Evolutionary conservation across 2,113 vertebrate species (phyloP).

Genomic region (Amazona vittata): DNA sequence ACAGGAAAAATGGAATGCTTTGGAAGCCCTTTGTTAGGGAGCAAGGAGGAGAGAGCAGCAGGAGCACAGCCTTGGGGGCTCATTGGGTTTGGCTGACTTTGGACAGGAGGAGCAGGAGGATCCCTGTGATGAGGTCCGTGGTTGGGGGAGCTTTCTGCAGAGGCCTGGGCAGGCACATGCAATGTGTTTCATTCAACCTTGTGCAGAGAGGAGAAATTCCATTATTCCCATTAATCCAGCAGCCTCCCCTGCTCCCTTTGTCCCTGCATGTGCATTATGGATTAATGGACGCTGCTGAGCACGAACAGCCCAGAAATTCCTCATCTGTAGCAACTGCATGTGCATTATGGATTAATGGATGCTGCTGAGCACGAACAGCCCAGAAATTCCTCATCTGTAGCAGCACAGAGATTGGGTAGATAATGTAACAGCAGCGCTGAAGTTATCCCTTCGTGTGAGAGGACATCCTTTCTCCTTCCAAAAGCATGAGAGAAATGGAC

Average conservation of each 20-base stretch:
- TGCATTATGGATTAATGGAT: neutral
- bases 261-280: neutral
- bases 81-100: neutral
- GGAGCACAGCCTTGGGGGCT: fast-evolving
- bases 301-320: neutral
- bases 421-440: neutral
- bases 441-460: neutral
- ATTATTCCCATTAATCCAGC: neutral
- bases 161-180: neutral
- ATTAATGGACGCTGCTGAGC: neutral
- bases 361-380: neutral
- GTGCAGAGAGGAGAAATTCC: neutral
- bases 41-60: neutral
- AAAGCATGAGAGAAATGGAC: neutral
- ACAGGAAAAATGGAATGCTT: too few relatives aligned
- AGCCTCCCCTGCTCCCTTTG: neutral
- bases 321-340: too few relatives aligned
- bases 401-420: neutral
- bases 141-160: neutral
- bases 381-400: neutral
- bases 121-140: neutral
- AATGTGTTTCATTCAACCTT: neutral
- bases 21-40: neutral
- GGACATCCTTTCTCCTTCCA: neutral
- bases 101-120: neutral